Base-by-base conservation (phyloP, 1,140 invertebrate species). In the Spodoptera litura region DNA sequence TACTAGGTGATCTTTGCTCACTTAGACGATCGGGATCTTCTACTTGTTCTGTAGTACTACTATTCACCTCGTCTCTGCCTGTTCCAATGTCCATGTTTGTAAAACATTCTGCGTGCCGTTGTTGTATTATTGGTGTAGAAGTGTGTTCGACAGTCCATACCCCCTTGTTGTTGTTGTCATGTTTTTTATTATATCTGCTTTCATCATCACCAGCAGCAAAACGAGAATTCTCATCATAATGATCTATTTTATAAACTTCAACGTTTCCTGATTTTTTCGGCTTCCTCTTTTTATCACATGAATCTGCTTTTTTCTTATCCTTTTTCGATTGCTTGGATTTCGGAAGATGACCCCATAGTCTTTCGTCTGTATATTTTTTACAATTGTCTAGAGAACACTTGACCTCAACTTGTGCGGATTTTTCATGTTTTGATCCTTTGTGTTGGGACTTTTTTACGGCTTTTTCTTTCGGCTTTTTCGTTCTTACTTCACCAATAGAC, bases 401-500 rank as follows among this genome's bases (percentile, higher is more conserved):
- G 3, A 2, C 8, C 0, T 70, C 66, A 70, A 59, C 44, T 74
- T 89, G 83, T 15, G 55, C 66, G 75, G 62, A 66, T 51, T 73
- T 81, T 25, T 86, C 58, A 12, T 72, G 59, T 64, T 58, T 20
- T 20, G 68, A 1, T 8, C 12, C 10, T 74, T 56, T n/a, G 5
- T 55, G 13, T 9, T 44, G 4, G 35, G 4, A 5, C 38, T 8
- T 0, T 10, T n/a, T 72, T 74, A 83, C 31, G 31, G 3, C 3
- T n/a, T 4, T n/a, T 9, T 49, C 62, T 11, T 49, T 66, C n/a
- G 8, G 8, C 10, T 20, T 68, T 76, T 78, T 84, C 11, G 78
- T 58, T 78, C 79, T 85, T 11, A 88, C 66, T 71, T 86, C 84
- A 15, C 86, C 89, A 6, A 87, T 52, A 3, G 83, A 89, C 52